Conservation (phyloP, 2,113 vertebrate species). For the Nannospalax galili region DNA sequence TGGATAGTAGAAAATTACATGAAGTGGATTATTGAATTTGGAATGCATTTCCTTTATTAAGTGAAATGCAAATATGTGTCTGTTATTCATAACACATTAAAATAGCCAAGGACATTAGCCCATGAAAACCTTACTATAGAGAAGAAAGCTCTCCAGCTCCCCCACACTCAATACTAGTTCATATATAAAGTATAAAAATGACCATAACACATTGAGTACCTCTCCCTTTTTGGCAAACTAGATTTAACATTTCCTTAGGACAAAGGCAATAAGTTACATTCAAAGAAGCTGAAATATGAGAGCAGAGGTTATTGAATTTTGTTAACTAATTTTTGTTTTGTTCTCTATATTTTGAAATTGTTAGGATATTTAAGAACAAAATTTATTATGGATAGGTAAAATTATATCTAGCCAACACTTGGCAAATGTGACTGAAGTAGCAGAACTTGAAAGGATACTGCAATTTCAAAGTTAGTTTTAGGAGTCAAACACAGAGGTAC, state of each 20-base stretch:
- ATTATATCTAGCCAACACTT: not conserved
- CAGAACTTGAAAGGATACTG: not conserved
- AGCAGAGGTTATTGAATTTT: not conserved
- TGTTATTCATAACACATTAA: not conserved
- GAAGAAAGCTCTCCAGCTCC: not conserved
- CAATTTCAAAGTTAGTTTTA: not conserved
- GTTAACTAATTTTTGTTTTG: not conserved
- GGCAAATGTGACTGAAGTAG: not conserved
- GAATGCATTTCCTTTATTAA: not conserved
- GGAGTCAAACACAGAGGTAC: not conserved
- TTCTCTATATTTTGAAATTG: not conserved
- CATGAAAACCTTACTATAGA: not conserved
- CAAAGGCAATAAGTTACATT: not conserved
- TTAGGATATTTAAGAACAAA: not conserved
- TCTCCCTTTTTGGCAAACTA: not conserved
- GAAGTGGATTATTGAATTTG: not conserved
- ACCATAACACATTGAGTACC: not conserved
- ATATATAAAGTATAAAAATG: not conserved
- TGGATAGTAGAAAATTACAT: not conserved
- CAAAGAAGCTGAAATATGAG: not conserved
- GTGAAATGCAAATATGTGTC: slow-evolving; percentile 1
- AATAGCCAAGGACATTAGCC: not conserved
- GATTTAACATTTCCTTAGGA: not conserved
- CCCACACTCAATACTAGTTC: not conserved
- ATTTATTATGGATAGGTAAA: not conserved